Evolutionary conservation across 2,888 invertebrate species (phyloP), one percentile per base, ranked within the genome.

Genomic region (Mactromeris polynyma): DNA sequence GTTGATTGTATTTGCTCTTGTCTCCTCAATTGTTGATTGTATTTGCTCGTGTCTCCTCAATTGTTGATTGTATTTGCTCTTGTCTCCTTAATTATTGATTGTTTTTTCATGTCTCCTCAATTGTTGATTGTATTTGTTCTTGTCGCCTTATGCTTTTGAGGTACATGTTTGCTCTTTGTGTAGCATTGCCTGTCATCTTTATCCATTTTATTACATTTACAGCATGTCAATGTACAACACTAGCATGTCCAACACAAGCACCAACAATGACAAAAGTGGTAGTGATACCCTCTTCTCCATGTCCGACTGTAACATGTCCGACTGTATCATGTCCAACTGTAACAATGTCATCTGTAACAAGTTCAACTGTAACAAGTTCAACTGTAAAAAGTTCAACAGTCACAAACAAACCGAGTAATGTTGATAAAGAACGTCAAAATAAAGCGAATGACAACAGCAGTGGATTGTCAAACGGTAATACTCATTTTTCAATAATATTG

Each of bases 191-290:
- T n/a, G n/a, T n/a, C n/a, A n/a, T n/a, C n/a, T n/a, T n/a, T 21
- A 42, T 42, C 11, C 42, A 11, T 81, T 81, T 1, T 40, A 0
- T 64, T 83, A 40, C 11, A 38, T 38, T 84, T 78, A n/a, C 54
- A 84, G 84, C 84, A n/a, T 84, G 84, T 40, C 33, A 31, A 9
- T 83, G 83, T 36, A 69, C 83, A 2, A 19, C 69, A 31, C 26
- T 46, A 7, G 36, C 14, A 11, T 73, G 69, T 51, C 51, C 81
- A 51, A 69, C 81, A 80, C 46, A 46, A 46, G 9, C 46, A 46
- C 1, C 46, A 11, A 46, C 46, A 46, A 14, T 17, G 17, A 46
- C 83, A 69, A 69, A n/a, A 26, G 73, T n/a, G 19, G 21, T 77
- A 19, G 46, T 77, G 6, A 17, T 73, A 40, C 31, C 64, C 14